Evolutionary conservation across 37 sponge, comb jelly and placozoan genomes (phyloP), one percentile per base, ranked within the genome.

Genomic region (Bolinopsis microptera): DNA sequence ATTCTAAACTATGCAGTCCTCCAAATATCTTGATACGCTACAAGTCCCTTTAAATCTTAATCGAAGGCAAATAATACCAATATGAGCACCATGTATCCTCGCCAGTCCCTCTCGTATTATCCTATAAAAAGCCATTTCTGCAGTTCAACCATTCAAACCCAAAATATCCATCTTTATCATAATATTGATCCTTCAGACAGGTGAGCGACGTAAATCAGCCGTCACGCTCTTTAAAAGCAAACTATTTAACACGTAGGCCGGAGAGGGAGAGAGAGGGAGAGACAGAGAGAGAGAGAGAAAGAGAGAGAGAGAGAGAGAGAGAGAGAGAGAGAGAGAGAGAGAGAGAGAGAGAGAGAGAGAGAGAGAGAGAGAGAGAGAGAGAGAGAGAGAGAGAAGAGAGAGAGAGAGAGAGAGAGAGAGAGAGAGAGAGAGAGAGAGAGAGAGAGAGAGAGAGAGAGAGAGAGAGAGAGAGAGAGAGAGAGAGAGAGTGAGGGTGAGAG

Each of bases 261-360:
- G 76, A 74, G 76, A n/a, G 24, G 28, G 76, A 74, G 76, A 74
- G 76, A 74, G 76, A 26, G 76, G 24, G 28, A 74, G 76, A 74
- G 28, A 74, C 27, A 74, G 22, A 26, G 76, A 74, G 76, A n/a
- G 28, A 74, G 76, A 26, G 76, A 26, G 76, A n/a, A 27, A 74
- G 76, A n/a, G 28, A 74, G 76, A n/a, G 76, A n/a, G 28, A n/a
- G 28, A n/a, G 28, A 74, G 28, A n/a, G 76, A n/a, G 76, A n/a
- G 76, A n/a, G 76, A n/a, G 76, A n/a, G 76, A n/a, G 76, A 26
- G 22, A 26, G 76, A n/a, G 76, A n/a, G 76, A n/a, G 76, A n/a
- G 76, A n/a, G 76, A n/a, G 76, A n/a, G 27, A 74, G 76, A 74
- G 76, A 74, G 76, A 74, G 76, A 74, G 76, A 26, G 22, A 26